phyloP scores from a whole-genome alignment of 2,888 invertebrate species.

The Leptopterna dolabrata region DNA sequence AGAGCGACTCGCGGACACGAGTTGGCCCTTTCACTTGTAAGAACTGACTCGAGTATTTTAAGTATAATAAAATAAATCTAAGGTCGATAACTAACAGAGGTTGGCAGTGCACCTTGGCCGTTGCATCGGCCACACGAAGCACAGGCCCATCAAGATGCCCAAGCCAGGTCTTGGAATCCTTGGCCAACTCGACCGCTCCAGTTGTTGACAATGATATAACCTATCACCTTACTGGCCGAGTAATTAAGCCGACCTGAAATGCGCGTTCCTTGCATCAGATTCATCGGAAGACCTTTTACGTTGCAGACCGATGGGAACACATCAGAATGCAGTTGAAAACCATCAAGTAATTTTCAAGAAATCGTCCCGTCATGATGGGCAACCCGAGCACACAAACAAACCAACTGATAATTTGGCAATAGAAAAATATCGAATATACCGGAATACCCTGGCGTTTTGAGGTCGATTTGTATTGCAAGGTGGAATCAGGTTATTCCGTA shows the following conservation, averaged over 20 bases:
- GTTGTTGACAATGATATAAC: constrained; percentile 11
- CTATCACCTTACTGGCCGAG: not conserved
- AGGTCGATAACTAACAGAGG: not conserved
- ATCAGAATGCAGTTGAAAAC: not conserved
- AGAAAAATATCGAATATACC: not conserved
- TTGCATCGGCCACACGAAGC: not conserved
- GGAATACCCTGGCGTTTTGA: not conserved
- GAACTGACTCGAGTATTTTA: too few relatives aligned
- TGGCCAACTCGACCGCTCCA: not conserved
- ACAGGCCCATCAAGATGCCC: not conserved
- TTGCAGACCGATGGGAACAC: not conserved
- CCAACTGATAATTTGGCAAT: not conserved
- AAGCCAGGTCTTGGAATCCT: not conserved
- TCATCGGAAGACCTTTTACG: not conserved
- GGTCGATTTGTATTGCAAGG: not conserved
- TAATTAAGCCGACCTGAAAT: constrained; percentile 8
- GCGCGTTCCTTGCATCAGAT: not conserved
- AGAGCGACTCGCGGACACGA: too few relatives aligned
- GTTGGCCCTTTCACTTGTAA: too few relatives aligned
- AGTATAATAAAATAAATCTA: too few relatives aligned
- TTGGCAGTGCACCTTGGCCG: not conserved
- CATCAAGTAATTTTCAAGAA: not conserved
- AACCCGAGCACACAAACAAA: not conserved
- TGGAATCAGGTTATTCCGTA: not conserved
- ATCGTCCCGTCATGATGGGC: not conserved